Base-by-base conservation (phyloP, 2,797 vertebrate species). In the Leucoraja ocellata region DNA sequence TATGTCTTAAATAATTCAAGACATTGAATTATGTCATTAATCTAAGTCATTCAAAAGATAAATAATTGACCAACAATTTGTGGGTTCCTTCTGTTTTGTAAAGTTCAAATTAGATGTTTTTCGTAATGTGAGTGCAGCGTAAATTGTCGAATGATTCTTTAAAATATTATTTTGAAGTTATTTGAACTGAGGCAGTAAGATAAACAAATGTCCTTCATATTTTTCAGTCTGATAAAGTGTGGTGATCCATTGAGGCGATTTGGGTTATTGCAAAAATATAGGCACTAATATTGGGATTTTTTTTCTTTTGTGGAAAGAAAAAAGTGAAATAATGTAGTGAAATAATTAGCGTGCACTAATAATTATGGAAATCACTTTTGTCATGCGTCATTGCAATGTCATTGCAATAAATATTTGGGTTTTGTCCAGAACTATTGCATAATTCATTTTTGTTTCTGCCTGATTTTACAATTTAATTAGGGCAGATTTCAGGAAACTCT, bases 391-490 rank as follows among this genome's bases (percentile, higher is more conserved):
- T 54, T 46, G 46, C 79, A 54, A 46, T 81, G 46, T 54, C 80
- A 21, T 46, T 93, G 68, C 65, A 93, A 88, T 63, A 61, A 80
- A 93, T 91, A 68, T 93, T 93, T 94, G 79, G 81, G 78, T 88
- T 93, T 93, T 88, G 78, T 93, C 93, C 73, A 92, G 68, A 93
- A 73, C 74, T 86, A 73, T 95, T 94, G 93, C 81, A 90, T 94
- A 95, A 94, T 90, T 93, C 93, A 13, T 86, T 46, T 25, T 94
- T 94, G 94, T 94, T 93, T 91, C 83, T 16, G 77, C 39, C 93
- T 93, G 94, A 95, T 93, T 94, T 77, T 93, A 93, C 80, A 84
- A 78, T 93, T 93, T 78, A 94, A 94, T 95, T 94, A 61, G 78
- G 25, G 63, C 93, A 94, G 46, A 93, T 93, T 80, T 63, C 61